Conservation (phyloP, 2,888 invertebrate species). For the Meiosimyza platycephala region DNA sequence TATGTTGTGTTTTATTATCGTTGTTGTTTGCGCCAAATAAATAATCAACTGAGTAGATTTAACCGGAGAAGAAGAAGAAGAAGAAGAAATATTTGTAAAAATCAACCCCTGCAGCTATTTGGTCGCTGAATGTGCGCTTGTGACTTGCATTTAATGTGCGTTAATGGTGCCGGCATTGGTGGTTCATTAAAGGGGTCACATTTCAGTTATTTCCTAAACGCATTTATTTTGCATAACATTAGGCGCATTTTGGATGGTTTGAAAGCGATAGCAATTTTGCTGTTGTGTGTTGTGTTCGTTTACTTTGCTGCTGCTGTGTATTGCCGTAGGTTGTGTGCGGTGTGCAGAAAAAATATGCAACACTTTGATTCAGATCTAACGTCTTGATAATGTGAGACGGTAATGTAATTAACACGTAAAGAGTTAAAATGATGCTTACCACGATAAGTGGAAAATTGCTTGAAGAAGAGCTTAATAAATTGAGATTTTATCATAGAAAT, state of each 20-base stretch:
- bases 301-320: conserved; percentile 1
- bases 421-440: neutral
- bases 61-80: neutral
- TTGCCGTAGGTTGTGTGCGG: neutral
- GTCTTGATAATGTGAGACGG: conserved; percentile 29
- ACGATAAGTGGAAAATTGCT: neutral
- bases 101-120: neutral
- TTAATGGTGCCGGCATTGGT: neutral
- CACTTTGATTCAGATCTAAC: conserved; percentile 37
- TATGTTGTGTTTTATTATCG: conserved; percentile 39
- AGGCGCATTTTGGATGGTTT: conserved; percentile 4
- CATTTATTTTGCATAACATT: conserved; percentile 49
- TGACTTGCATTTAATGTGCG: neutral
- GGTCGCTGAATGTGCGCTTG: conserved; percentile 1
- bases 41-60: conserved; percentile 13
- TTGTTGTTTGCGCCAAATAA: conserved; percentile 38
- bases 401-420: conserved; percentile 33
- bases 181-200: conserved; percentile 50
- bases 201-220: conserved; percentile 54
- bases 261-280: neutral
- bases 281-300: conserved; percentile 5
- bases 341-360: conserved; percentile 30
- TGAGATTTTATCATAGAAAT: too few relatives aligned
- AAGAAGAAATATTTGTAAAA: neutral
- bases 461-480: neutral